Evolutionary conservation across 2,113 vertebrate genomes (phyloP), one percentile per base, ranked within the genome.

Genomic region (Epinephelus fuscoguttatus): DNA sequence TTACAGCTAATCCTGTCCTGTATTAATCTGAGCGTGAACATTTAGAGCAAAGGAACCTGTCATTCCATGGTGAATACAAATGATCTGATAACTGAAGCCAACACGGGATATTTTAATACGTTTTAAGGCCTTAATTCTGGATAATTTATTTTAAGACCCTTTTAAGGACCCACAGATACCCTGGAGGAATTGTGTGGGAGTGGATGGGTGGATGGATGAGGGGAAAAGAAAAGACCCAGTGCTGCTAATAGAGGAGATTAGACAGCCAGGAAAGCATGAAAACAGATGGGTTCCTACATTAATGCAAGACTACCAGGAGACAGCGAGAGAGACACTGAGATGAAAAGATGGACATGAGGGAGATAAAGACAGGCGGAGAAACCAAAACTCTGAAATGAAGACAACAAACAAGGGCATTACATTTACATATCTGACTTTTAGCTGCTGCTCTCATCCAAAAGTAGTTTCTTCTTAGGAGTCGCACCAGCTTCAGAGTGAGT

Each of bases 121-220:
- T 75, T 87, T 89, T 59, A 85, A 89, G 64, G 68, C 78, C 75
- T 81, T 88, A 89, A 90, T 89, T 75, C 60, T 47, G 10, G 74
- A 84, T 90, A 40, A 90, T 91, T 85, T 90, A 85, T 90, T 89
- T 89, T 87, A 90, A 90, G 88, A 89, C 68, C 83, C 75, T 86
- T 87, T 90, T 83, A 88, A 90, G 86, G 89, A 92, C 52, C 49
- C 50, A 21, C 23, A 49, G 64, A 81, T 72, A 59, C 80, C 78
- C 86, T 55, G 70, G 71, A 87, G 88, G 77, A 42, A 70, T 33
- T 1, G 63, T 17, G 75, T 81, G 74, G 85, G 76, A 71, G 76
- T 68, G 55, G 59, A 84, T 64, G 63, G 84, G 84, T 88, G 67
- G 62, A 77, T 73, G 80, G 45, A 77, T 71, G 78, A 79, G 50